Conservation (phyloP, 2,888 invertebrate species). For the Autographa pulchrina region DNA sequence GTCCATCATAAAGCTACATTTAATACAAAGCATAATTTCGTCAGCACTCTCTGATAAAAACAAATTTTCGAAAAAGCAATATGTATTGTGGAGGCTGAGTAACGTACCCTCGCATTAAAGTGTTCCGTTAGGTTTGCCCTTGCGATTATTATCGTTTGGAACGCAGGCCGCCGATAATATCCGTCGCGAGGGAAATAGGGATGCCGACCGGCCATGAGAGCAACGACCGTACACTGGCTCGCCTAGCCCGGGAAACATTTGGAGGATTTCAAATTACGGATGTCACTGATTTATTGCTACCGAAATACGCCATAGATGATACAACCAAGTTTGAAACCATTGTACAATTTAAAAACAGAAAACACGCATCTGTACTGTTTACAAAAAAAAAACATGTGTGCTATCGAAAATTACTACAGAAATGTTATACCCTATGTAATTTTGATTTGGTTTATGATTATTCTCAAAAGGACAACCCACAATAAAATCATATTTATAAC, state of each 20-base stretch:
- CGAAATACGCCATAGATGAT: conserved; percentile 51
- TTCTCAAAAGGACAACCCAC: neutral
- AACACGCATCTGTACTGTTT: conserved; percentile 24
- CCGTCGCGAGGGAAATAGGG: conserved; percentile 72
- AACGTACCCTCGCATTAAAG: conserved; percentile 71
- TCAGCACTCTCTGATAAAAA: conserved; percentile 54
- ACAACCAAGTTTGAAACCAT: conserved; percentile 42
- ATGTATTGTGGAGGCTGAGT: conserved; percentile 60
- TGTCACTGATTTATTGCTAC: conserved; percentile 71
- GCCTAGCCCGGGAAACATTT: conserved; percentile 57
- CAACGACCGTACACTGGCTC: conserved; percentile 71
- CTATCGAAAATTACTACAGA: conserved; percentile 13
- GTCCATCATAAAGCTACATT: conserved; percentile 21
- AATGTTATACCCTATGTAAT: conserved; percentile 6
- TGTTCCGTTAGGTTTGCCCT: conserved; percentile 75
- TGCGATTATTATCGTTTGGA: conserved; percentile 76
- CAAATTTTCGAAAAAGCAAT: conserved; percentile 62
- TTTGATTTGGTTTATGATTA: neutral
- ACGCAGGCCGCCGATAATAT: conserved; percentile 73
- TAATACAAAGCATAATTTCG: conserved; percentile 31
- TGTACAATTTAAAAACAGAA: conserved; percentile 46
- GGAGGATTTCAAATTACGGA: conserved; percentile 71
- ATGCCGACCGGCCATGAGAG: conserved; percentile 65
- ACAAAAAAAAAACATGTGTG: conserved; percentile 26
- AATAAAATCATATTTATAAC: neutral